These are phyloP conservation scores for Agapetus fuscipes DNA, from an alignment of 2,888 invertebrate species.

Conservation along the genomic window DNA sequence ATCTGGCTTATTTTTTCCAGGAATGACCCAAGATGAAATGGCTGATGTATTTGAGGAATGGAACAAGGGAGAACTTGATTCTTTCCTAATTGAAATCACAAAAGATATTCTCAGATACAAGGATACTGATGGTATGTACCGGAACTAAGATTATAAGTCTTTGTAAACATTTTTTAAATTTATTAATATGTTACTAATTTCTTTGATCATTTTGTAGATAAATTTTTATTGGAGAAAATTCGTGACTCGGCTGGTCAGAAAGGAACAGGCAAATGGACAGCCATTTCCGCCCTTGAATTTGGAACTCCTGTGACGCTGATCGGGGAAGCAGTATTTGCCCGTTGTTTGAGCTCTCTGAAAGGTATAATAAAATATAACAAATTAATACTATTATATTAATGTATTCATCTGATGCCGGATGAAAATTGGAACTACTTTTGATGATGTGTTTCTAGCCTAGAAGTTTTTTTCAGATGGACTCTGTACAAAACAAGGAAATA, in stretches of 20 bases:
- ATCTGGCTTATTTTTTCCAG: no score
- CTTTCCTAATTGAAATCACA: constrained; percentile 96
- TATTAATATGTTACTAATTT: no score
- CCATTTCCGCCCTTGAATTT: constrained; percentile 89
- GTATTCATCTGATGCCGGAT: no score
- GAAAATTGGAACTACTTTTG: no score
- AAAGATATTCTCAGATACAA: constrained; percentile 87
- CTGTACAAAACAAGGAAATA: no score
- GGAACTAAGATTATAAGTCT: no score
- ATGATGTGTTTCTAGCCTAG: no score
- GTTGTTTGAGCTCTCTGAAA: constrained; percentile 89
- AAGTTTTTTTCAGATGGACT: no score
- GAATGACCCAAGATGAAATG: constrained; percentile 73
- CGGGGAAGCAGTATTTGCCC: constrained; percentile 95
- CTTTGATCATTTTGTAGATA: no score
- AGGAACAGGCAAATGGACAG: constrained; percentile 99
- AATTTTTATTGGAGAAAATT: constrained; percentile 81
- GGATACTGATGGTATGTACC: constrained; percentile 65
- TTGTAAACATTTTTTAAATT: no score
- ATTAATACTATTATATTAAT: no score
- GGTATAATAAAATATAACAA: no score
- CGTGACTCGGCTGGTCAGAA: constrained; percentile 96
- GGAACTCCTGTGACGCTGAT: constrained; percentile 97
- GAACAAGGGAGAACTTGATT: constrained; percentile 93
- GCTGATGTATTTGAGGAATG: constrained; percentile 79